phyloP scores from a whole-genome alignment of 2,797 vertebrate species.

The Paramormyrops hopkinsi region DNA sequence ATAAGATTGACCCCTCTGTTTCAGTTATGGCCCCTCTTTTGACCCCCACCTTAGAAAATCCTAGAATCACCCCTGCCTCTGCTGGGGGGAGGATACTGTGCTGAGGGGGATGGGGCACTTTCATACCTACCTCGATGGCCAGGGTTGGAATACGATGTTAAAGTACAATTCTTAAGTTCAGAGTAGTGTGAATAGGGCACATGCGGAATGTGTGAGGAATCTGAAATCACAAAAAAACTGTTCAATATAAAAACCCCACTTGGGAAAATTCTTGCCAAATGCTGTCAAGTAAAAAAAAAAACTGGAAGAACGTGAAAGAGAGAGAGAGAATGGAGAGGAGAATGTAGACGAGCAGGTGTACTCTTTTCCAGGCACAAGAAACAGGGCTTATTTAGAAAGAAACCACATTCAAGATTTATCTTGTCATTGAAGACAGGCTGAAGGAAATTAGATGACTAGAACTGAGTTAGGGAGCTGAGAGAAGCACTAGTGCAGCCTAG shows the following conservation, averaged over 20 bases:
- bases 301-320: background rate
- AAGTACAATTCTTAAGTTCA: slow-evolving; percentile 16
- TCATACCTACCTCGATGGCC: background rate
- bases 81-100: background rate
- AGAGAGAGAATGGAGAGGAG: slow-evolving; percentile 9
- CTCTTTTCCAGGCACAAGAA: slow-evolving; percentile 11
- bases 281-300: slow-evolving; percentile 22
- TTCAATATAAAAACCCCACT: background rate
- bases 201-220: slow-evolving; percentile 6
- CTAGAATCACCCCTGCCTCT: background rate
- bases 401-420: background rate
- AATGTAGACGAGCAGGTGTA: background rate
- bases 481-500: background rate
- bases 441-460: background rate
- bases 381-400: background rate
- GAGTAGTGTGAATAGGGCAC: background rate
- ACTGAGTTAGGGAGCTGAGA: background rate
- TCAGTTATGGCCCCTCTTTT: background rate
- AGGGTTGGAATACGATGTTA: background rate
- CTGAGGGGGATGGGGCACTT: background rate
- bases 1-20: background rate
- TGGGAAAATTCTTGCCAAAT: slow-evolving; percentile 27
- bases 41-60: background rate
- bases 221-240: background rate
- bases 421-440: background rate